Conservation (phyloP, 2,113 vertebrate species). For the Coracopsis vasa region DNA sequence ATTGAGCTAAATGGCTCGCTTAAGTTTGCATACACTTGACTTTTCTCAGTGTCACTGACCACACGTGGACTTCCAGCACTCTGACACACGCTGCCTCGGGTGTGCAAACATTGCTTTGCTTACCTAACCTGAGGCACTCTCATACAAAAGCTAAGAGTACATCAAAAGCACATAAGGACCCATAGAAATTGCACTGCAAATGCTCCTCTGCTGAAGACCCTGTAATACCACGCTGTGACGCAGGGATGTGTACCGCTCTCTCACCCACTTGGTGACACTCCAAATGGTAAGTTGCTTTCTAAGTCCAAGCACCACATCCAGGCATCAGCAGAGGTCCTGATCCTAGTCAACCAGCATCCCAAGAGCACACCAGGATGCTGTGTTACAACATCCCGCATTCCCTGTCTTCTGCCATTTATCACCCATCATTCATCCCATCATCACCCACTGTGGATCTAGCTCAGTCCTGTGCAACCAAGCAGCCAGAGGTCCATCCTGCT, state of each 20-base stretch:
- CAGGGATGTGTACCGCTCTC: accelerated
- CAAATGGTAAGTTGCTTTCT: not conserved
- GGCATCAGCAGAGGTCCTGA: not conserved
- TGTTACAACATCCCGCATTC: not conserved
- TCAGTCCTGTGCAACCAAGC: too few relatives aligned
- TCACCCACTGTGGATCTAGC: not conserved
- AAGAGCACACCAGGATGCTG: not conserved
- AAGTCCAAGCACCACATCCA: not conserved
- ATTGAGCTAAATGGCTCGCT: not conserved
- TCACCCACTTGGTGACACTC: not conserved
- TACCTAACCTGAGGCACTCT: not conserved
- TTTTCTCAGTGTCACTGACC: not conserved
- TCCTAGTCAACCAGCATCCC: not conserved
- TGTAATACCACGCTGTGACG: not conserved
- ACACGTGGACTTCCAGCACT: not conserved
- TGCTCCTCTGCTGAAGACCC: not conserved
- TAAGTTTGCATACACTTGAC: not conserved
- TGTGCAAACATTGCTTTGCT: not conserved
- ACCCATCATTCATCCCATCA: not conserved
- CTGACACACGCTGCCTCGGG: not conserved
- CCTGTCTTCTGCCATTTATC: not conserved
- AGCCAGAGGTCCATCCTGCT: not conserved
- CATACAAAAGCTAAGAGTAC: not conserved
- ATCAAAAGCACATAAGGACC: accelerated
- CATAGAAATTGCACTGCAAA: not conserved